Evolutionary conservation across 2,797 vertebrate genomes (phyloP).

Genomic region (Hephaestus fuliginosus): DNA sequence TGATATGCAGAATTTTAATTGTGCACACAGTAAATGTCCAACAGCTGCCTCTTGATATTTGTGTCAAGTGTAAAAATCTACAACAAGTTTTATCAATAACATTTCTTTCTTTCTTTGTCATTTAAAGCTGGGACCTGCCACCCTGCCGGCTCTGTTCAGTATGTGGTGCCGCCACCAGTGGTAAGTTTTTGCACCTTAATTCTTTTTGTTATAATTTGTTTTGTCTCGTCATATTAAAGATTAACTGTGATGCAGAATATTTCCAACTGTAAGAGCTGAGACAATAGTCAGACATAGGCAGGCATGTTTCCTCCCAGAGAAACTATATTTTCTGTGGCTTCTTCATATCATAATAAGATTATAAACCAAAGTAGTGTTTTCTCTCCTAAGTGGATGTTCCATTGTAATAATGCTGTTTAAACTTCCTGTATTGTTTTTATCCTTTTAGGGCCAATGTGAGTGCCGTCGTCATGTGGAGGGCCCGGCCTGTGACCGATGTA

Average conservation of each 20-base stretch:
- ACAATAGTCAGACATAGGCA: too few relatives aligned
- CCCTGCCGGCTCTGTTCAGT: slow-evolving; percentile 87
- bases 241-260: neutral
- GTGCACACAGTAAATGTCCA: neutral
- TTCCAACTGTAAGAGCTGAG: neutral
- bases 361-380: neutral
- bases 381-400: neutral
- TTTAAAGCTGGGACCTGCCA: slow-evolving; percentile 91
- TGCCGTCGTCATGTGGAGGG: slow-evolving; percentile 92
- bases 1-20: too few relatives aligned
- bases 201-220: neutral
- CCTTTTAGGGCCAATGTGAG: slow-evolving; percentile 86
- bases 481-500: slow-evolving; percentile 91
- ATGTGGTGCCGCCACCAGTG: slow-evolving; percentile 56
- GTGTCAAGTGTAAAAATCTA: neutral
- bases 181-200: slow-evolving; percentile 77
- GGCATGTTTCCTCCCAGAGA: too few relatives aligned
- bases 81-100: neutral
- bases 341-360: neutral
- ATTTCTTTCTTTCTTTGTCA: neutral
- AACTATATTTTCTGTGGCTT: neutral
- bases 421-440: neutral
- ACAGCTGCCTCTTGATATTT: neutral
- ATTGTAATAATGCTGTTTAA: neutral
- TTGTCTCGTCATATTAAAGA: neutral